Percentiles rank a stretch among this genome's conserved stretches.
Evolutionary conservation across 2,113 vertebrate genomes (phyloP).

Genomic region (Mastomys natalensis): DNA sequence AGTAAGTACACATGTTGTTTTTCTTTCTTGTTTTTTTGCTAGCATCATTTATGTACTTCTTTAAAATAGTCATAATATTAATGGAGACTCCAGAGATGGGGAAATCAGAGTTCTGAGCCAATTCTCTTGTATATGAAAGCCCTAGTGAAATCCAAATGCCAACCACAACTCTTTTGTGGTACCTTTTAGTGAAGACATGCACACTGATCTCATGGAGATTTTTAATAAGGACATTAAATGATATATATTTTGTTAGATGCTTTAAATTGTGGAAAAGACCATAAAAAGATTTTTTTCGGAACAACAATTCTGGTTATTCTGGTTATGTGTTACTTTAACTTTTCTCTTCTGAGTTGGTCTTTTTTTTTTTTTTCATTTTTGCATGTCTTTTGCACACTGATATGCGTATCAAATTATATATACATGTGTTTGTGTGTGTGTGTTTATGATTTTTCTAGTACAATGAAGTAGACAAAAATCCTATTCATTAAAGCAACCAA

Average conservation of each 20-base stretch:
- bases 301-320: background rate
- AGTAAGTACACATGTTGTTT: background rate
- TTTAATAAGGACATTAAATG: background rate
- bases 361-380: background rate
- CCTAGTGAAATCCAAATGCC: background rate
- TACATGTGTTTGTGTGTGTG: too few species aligned
- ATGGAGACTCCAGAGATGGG: background rate
- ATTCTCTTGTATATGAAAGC: too few species aligned
- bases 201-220: background rate
- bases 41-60: background rate
- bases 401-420: background rate
- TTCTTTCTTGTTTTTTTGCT: background rate
- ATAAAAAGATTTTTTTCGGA: background rate
- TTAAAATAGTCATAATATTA: background rate
- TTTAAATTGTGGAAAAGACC: background rate
- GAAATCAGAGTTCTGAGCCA: background rate
- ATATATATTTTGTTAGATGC: background rate
- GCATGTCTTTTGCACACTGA: background rate
- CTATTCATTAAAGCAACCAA: background rate
- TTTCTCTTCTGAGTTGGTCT: background rate
- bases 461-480: background rate
- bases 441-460: background rate
- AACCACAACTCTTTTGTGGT: background rate
- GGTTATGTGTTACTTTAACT: background rate
- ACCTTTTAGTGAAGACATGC: too few species aligned